Percentiles rank a stretch among this genome's conserved stretches.
phyloP scores from a whole-genome alignment of 2,888 invertebrate genomes.

The Meghimatium bilineatum region DNA sequence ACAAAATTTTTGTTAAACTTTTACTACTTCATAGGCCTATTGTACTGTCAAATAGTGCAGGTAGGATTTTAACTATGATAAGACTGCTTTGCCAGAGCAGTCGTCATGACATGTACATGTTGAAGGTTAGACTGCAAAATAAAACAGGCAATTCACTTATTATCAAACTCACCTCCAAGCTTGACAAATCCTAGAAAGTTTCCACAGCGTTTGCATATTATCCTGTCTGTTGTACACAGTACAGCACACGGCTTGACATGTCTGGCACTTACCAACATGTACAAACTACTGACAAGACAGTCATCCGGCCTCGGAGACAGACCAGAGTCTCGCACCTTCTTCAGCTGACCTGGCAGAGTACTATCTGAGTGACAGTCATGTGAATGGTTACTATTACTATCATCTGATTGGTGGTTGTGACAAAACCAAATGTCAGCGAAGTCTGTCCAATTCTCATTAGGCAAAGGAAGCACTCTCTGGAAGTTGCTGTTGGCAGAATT shows the following conservation, averaged over 20 bases:
- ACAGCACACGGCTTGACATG: slow-evolving; percentile 56
- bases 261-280: slow-evolving; percentile 57
- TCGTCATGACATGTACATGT: too few species aligned
- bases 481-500: slow-evolving; percentile 59
- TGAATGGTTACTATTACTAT: slow-evolving; percentile 1
- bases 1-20: too few species aligned
- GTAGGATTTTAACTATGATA: too few species aligned
- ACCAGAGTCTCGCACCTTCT: slow-evolving; percentile 17
- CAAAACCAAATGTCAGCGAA: slow-evolving; percentile 72
- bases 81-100: too few species aligned
- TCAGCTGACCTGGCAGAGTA: slow-evolving; percentile 25
- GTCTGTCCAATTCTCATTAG: slow-evolving; percentile 71
- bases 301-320: slow-evolving; percentile 60
- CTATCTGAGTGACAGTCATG: slow-evolving; percentile 16
- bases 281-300: slow-evolving; percentile 68
- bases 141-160: too few species aligned
- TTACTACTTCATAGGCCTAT: too few species aligned
- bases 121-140: too few species aligned
- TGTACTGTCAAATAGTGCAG: too few species aligned
- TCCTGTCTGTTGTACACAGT: slow-evolving; percentile 47
- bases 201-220: slow-evolving; percentile 63
- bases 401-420: slow-evolving; percentile 60
- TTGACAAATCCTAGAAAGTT: slow-evolving; percentile 58
- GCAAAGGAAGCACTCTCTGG: slow-evolving; percentile 65
- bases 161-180: slow-evolving; percentile 39